phyloP scores from a whole-genome alignment of 2,888 invertebrate genomes.

The Ceramica pisi region DNA sequence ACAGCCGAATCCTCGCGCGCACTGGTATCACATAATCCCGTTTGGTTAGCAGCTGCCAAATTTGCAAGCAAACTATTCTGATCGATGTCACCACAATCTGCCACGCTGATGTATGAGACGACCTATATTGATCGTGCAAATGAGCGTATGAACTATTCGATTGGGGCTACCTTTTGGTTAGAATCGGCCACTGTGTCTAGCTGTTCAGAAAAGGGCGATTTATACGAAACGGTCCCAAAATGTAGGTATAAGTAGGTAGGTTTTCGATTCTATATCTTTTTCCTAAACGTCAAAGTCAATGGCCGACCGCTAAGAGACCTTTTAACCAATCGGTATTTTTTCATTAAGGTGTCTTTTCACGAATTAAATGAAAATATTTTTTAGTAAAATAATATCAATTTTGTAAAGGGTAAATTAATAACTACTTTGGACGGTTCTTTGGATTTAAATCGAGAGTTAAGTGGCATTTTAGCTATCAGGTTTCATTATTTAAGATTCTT shows the following conservation, averaged over 20 bases:
- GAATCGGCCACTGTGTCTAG: not conserved
- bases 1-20: slow-evolving; percentile 68
- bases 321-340: not conserved
- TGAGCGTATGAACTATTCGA: slow-evolving; percentile 50
- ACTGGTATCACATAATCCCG: slow-evolving; percentile 75
- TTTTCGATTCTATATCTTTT: slow-evolving; percentile 14
- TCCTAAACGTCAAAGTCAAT: slow-evolving; percentile 11
- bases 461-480: slow-evolving; percentile 28
- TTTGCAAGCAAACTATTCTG: slow-evolving; percentile 83
- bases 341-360: slow-evolving; percentile 2
- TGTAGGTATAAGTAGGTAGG: slow-evolving; percentile 3
- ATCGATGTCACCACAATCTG: slow-evolving; percentile 84
- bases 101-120: slow-evolving; percentile 74
- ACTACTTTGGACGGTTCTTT: slow-evolving; percentile 19
- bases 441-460: slow-evolving; percentile 10
- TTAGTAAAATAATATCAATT: slow-evolving; percentile 24
- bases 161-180: slow-evolving; percentile 43
- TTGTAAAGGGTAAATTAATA: slow-evolving; percentile 43
- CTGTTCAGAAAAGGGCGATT: slow-evolving; percentile 1
- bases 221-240: not conserved
- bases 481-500: slow-evolving; percentile 43
- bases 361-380: slow-evolving; percentile 2
- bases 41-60: slow-evolving; percentile 83
- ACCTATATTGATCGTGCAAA: slow-evolving; percentile 71
- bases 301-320: not conserved